These are phyloP conservation scores for Nasua narica DNA, from an alignment of 2,797 vertebrate species.

Conservation along the genomic window DNA sequence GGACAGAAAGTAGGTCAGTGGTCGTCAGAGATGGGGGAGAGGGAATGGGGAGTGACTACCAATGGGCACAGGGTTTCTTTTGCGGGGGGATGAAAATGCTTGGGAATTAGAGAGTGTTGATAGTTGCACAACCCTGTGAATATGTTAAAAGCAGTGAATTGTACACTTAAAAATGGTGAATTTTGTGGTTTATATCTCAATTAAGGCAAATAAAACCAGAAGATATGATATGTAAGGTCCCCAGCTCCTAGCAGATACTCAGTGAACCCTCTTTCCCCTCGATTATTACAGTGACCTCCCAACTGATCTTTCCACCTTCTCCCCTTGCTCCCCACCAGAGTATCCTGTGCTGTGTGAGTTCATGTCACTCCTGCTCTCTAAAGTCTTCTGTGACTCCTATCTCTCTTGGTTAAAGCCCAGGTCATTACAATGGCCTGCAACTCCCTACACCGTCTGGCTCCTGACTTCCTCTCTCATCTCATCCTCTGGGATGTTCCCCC, in stretches of 20 bases:
- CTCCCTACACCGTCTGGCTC: accelerated
- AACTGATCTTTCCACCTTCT: not conserved
- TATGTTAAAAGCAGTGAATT: not conserved
- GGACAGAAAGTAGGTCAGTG: not conserved
- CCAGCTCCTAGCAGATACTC: not conserved
- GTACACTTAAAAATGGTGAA: not conserved
- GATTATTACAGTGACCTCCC: not conserved
- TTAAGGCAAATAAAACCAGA: not conserved
- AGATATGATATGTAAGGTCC: not conserved
- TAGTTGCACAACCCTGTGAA: not conserved
- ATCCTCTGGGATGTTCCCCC: not conserved
- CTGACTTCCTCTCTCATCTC: not conserved
- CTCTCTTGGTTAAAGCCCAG: too few relatives aligned
- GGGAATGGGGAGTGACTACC: not conserved
- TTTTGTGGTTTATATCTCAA: not conserved
- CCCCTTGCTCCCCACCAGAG: not conserved
- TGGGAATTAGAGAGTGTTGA: not conserved
- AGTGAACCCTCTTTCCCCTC: not conserved
- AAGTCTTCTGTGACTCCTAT: not conserved
- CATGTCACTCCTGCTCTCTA: not conserved
- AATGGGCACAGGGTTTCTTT: not conserved
- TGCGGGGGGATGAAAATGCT: not conserved
- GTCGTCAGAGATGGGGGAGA: not conserved
- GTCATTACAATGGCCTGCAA: too few relatives aligned
- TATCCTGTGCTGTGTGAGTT: accelerated